Percentiles rank a stretch among this genome's conserved stretches.
These are phyloP conservation scores for Sarcophaga variegata DNA, from an alignment of 2,888 invertebrate genomes.

Conservation along the genomic window DNA sequence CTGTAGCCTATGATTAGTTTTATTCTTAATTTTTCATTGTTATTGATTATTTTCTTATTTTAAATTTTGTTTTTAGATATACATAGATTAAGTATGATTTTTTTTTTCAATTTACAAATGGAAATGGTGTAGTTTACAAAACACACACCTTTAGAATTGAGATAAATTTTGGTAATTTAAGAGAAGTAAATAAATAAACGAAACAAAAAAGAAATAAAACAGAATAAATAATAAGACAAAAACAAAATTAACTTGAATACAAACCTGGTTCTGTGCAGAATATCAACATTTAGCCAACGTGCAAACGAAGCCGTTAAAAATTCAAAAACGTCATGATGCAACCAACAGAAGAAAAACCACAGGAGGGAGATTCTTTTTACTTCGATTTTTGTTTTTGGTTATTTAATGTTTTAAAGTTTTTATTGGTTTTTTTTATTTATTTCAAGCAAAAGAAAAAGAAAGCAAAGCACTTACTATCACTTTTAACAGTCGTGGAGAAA, in stretches of 20 bases:
- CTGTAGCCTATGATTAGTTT: no score
- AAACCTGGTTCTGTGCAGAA: constrained; percentile 54
- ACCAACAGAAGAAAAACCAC: background rate
- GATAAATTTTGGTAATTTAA: constrained; percentile 25
- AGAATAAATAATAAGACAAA: constrained; percentile 1
- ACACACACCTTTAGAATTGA: background rate
- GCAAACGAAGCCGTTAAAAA: constrained; percentile 31
- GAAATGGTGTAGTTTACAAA: background rate
- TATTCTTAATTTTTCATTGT: no score
- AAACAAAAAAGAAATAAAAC: background rate
- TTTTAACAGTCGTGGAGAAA: no score
- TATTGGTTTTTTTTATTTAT: no score
- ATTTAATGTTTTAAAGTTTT: no score
- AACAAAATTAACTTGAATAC: constrained; percentile 59
- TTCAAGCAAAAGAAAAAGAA: no score
- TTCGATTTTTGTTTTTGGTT: background rate
- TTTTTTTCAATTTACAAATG: background rate
- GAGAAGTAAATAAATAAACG: background rate
- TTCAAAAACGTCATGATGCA: constrained; percentile 60
- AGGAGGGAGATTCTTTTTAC: background rate
- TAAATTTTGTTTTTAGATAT: no score
- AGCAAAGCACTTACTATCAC: no score
- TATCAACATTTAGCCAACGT: background rate
- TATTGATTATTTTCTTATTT: no score
- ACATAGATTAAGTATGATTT: no score